Base-by-base conservation (phyloP, 2,888 invertebrate species). In the Polydrusus cervinus region DNA sequence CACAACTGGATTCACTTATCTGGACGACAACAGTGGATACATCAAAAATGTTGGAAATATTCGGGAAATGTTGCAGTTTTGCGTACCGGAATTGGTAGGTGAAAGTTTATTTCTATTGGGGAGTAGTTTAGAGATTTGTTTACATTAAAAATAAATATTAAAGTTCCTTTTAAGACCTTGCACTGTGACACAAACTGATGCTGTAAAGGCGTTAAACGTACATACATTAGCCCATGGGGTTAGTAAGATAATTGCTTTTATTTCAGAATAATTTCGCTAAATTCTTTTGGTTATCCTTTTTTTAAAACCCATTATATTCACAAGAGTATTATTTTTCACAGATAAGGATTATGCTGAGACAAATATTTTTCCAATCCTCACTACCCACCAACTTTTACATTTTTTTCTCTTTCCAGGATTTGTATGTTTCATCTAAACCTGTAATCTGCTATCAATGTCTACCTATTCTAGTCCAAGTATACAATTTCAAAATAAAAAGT, bases 71-170 rank as follows among this genome's bases (percentile, higher is more conserved):
- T 57, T 84, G 45, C 81, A 83, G 71, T 79, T 81, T 65, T 84
- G 83, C 74, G 78, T 83, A 18, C 84, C 84, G 30, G 84, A 84
- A 78, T 76, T 84, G 82, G 84, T 84, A 80, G 81, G 71, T 62
- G 7, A 34, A 1, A 14, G 30, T 34, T 34, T 25, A 9, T 25
- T 25, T 9, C 9, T 25, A 25, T 53, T 53, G 1, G 34, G n/a
- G 25, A 0, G 43, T 25, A 14, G 38, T 45, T 43, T 43, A 20
- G 11, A 3, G 6, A 11, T 34, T 66, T 66, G 38, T 66, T 53
- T 66, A 30, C n/a, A 49, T 40, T 30, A 20, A 16, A 49, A 30
- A 13, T 25, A 25, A 3, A 25, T 25, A 5, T 25, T 25, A 25
- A n/a, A 25, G 3, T 25, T 25, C 25, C 25, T 25, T 25, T 25